Conservation (phyloP, 2,797 vertebrate genomes). For the Urocyon cinereoargenteus region DNA sequence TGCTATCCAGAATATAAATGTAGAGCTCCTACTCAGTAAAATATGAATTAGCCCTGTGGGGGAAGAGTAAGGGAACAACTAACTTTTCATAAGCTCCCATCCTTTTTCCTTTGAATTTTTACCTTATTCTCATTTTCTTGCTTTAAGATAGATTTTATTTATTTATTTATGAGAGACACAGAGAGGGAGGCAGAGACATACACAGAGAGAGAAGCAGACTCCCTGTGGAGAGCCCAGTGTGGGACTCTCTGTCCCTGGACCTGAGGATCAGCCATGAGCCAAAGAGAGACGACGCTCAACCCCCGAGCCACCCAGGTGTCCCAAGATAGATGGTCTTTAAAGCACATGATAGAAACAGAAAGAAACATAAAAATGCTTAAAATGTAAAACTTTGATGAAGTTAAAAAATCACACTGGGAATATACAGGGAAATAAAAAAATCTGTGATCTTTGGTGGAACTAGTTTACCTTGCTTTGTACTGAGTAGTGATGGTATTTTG, state of each 20-base stretch:
- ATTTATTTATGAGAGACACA: too few species aligned
- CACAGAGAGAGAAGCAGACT: too few species aligned
- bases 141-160: slow-evolving; percentile 25
- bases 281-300: too few species aligned
- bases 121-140: slow-evolving; percentile 40
- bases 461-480: neutral
- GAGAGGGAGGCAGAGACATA: too few species aligned
- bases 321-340: slow-evolving; percentile 21
- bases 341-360: slow-evolving; percentile 6
- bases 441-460: neutral
- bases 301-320: too few species aligned
- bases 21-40: neutral
- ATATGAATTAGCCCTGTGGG: neutral
- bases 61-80: neutral
- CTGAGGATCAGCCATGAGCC: too few species aligned
- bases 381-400: slow-evolving; percentile 40
- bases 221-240: too few species aligned
- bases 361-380: slow-evolving; percentile 31
- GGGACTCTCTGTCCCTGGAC: too few species aligned
- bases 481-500: neutral
- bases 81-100: neutral
- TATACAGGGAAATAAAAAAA: neutral
- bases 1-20: slow-evolving; percentile 36
- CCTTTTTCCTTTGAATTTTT: slow-evolving; percentile 32
- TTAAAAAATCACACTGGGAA: neutral